Percentiles rank a stretch among this genome's conserved stretches.
Conservation (phyloP, 2,113 vertebrate genomes). For the Mastomys natalensis region DNA sequence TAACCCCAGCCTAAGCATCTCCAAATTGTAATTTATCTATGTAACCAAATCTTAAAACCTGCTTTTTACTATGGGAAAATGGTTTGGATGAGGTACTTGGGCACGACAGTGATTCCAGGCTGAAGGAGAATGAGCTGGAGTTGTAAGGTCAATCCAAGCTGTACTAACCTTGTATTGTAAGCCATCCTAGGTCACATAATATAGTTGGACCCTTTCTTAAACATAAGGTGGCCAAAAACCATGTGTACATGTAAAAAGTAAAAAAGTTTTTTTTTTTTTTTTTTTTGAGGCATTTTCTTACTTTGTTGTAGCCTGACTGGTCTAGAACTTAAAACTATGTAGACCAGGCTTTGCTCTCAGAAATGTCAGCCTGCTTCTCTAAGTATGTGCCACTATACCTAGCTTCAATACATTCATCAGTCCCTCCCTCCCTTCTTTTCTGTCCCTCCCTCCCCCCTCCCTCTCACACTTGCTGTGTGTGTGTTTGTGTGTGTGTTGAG, state of each 20-base stretch:
- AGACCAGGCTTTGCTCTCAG: background rate
- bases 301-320: background rate
- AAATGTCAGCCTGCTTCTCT: background rate
- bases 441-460: background rate
- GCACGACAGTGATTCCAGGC: background rate
- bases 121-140: background rate
- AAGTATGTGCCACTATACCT: background rate
- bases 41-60: background rate
- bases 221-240: background rate
- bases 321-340: background rate
- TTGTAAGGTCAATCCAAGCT: background rate
- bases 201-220: background rate
- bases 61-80: background rate
- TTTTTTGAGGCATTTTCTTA: background rate
- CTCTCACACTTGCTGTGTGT: background rate
- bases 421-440: background rate
- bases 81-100: background rate
- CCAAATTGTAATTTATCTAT: background rate
- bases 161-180: background rate
- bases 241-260: background rate
- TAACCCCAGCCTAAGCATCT: background rate
- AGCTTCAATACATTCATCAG: background rate
- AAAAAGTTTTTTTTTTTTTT: background rate
- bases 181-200: too few relatives aligned
- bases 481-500: background rate